phyloP scores from a whole-genome alignment of 2,888 invertebrate genomes.

The Calephelis perditalis region DNA sequence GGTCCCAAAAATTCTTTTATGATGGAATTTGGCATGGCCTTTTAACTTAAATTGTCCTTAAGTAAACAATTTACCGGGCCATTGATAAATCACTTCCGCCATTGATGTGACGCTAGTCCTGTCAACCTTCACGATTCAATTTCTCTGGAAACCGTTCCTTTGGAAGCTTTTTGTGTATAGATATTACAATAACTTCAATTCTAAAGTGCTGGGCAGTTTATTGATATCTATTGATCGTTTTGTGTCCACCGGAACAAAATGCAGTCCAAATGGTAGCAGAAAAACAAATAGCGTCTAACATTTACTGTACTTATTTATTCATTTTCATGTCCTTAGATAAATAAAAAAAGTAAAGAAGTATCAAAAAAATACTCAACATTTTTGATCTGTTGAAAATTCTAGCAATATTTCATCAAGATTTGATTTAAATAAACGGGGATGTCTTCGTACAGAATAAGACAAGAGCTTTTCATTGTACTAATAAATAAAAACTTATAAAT shows the following conservation, averaged over 20 bases:
- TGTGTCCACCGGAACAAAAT: slow-evolving; percentile 9
- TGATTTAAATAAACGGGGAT: too few species aligned
- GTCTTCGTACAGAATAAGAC: too few species aligned
- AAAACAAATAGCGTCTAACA: too few species aligned
- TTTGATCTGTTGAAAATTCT: too few species aligned
- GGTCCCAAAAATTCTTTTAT: slow-evolving; percentile 44
- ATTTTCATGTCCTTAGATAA: too few species aligned
- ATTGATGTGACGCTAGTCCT: slow-evolving; percentile 38
- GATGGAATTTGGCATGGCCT: slow-evolving; percentile 62
- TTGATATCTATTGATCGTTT: slow-evolving; percentile 13
- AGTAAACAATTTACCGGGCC: slow-evolving; percentile 72
- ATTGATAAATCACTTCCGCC: slow-evolving; percentile 61
- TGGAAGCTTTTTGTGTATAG: slow-evolving; percentile 1
- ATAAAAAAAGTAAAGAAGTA: too few species aligned
- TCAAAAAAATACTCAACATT: too few species aligned
- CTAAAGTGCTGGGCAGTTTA: slow-evolving; percentile 18
- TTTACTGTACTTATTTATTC: too few species aligned
- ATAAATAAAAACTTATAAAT: too few species aligned
- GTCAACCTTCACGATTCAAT: slow-evolving; percentile 59
- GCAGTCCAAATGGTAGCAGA: too few species aligned
- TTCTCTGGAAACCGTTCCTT: slow-evolving; percentile 39
- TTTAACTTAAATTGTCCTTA: slow-evolving; percentile 66
- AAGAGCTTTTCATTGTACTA: too few species aligned
- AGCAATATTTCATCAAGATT: too few species aligned
- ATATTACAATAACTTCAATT: slow-evolving; percentile 12